Conservation (phyloP, 2,113 vertebrate species). For the Columbina picui region DNA sequence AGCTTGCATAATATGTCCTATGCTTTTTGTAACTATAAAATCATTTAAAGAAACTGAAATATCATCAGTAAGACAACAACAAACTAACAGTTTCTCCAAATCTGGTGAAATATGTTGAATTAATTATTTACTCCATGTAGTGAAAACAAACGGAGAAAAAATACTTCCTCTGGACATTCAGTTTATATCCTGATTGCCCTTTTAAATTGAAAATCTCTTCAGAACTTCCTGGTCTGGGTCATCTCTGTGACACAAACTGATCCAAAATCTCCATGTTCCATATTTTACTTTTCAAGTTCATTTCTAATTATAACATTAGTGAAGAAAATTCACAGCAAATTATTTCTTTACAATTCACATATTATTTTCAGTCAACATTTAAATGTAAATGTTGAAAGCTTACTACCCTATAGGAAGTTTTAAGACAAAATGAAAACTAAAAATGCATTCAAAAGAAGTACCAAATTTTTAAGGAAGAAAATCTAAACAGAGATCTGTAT, state of each 20-base stretch:
- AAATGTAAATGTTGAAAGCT: background rate
- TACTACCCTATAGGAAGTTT: background rate
- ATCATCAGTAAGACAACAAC: background rate
- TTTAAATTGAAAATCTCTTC: background rate
- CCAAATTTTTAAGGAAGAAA: background rate
- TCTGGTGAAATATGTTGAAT: background rate
- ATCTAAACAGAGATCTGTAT: background rate
- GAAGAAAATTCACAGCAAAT: background rate
- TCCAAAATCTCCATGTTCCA: rapidly evolving
- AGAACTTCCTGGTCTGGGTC: background rate
- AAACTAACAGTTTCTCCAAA: background rate
- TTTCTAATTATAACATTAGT: background rate
- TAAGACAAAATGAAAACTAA: background rate
- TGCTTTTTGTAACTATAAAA: background rate
- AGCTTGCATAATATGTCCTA: background rate
- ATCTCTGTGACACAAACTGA: background rate
- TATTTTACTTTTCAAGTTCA: background rate
- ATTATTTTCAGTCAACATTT: background rate
- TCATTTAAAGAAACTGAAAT: background rate
- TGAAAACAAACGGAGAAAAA: background rate
- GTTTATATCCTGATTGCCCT: background rate
- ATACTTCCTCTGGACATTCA: background rate
- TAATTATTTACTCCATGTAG: background rate
- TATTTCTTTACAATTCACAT: background rate
- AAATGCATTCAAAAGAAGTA: background rate